A percentile compares a stretch with the other conserved stretches of the same genome.
Evolutionary conservation across 2,888 invertebrate genomes (phyloP).

Genomic region (Ormyrus rosae): DNA sequence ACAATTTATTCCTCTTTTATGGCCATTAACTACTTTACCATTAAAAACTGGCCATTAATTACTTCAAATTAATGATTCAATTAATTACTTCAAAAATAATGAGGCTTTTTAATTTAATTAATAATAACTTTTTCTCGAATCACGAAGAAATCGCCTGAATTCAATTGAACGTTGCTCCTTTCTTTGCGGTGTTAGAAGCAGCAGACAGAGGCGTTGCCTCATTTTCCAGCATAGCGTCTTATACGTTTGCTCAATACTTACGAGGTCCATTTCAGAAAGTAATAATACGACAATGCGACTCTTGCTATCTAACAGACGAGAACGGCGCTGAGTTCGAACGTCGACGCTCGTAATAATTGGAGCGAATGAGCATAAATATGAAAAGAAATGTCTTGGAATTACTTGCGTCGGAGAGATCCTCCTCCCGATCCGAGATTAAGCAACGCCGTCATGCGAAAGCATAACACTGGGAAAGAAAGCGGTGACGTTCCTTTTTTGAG

Average conservation of each 20-base stretch:
- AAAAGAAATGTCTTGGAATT: slow-evolving; percentile 58
- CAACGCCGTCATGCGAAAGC: slow-evolving; percentile 19
- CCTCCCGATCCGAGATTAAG: slow-evolving; percentile 47
- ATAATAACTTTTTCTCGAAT: neutral
- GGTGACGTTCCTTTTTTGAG: too few relatives aligned
- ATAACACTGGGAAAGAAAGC: neutral
- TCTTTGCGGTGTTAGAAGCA: slow-evolving; percentile 7
- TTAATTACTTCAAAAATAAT: neutral
- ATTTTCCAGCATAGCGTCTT: slow-evolving; percentile 42
- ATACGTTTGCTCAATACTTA: slow-evolving; percentile 42
- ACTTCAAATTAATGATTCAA: neutral
- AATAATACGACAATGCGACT: neutral
- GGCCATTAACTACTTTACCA: too few relatives aligned
- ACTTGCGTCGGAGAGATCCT: slow-evolving; percentile 12
- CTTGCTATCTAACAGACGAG: neutral
- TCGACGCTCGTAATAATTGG: slow-evolving; percentile 55
- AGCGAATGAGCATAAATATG: slow-evolving; percentile 58
- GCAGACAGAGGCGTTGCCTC: slow-evolving; percentile 46
- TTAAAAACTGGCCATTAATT: too few relatives aligned
- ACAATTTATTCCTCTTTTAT: too few relatives aligned
- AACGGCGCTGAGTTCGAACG: neutral
- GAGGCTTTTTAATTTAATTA: neutral
- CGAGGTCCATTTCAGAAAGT: slow-evolving; percentile 24
- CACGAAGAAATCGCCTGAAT: slow-evolving; percentile 45
- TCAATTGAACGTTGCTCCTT: slow-evolving; percentile 44